Conservation (phyloP, 2,797 vertebrate species). For the Ptychobarbus kaznakovi region DNA sequence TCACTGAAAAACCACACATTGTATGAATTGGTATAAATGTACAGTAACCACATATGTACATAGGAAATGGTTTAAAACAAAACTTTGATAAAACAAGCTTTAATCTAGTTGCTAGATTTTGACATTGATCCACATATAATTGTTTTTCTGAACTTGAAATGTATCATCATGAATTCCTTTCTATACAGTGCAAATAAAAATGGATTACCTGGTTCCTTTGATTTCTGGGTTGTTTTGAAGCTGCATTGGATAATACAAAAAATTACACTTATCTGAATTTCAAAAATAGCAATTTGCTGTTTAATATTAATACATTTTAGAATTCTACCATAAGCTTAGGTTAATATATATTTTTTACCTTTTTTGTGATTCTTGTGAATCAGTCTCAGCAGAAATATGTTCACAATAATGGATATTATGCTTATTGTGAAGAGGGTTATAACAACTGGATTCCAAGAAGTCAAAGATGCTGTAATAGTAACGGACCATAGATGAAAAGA, state of each 20-base stretch:
- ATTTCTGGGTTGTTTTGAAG: neutral
- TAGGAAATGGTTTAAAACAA: neutral
- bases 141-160: neutral
- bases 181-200: neutral
- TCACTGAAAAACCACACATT: neutral
- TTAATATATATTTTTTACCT: neutral
- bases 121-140: neutral
- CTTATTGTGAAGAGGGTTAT: neutral
- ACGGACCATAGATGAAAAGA: neutral
- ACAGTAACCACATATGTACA: neutral
- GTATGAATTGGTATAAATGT: neutral
- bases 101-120: neutral
- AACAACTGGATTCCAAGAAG: neutral
- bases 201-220: constrained; percentile 3
- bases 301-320: neutral
- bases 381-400: constrained; percentile 8
- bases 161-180: neutral
- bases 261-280: neutral
- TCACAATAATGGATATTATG: neutral
- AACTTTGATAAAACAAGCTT: neutral
- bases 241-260: neutral
- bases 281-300: neutral
- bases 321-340: neutral
- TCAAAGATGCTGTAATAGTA: neutral
- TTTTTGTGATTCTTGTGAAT: constrained; percentile 1